Base-by-base conservation (phyloP, 1,140 invertebrate genomes). In the Nixonia krombeini region DNA sequence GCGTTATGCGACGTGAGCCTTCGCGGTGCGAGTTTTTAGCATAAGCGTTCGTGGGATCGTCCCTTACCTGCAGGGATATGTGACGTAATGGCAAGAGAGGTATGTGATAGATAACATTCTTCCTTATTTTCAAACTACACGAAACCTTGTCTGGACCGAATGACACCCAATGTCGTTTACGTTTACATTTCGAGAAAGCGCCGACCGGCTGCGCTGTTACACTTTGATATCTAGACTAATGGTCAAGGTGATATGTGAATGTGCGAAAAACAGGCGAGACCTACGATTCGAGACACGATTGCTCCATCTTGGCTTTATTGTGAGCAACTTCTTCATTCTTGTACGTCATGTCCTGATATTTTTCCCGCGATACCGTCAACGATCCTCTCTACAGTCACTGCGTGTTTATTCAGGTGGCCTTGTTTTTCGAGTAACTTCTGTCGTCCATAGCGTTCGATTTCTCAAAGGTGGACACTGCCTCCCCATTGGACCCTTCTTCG, bases 71-170 rank as follows among this genome's bases (percentile, higher is more conserved):
- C 79, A 80, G 80, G 84, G 85, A 85, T 81, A 87, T 87, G 66
- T 69, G 86, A 85, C 84, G 83, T 87, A 84, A 87, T 86, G 85
- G 84, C 85, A 85, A 86, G 85, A 86, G 85, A 87, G 84, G 86
- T 86, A 83, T 40, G 78, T 62, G 49, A 58, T 49, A 29, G 13
- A 29, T 41, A 25, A 25, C 45, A 18, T 52, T 18, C 45, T 6
- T 21, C 6, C 21, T 21, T 21, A 21, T 21, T 3, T 21, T 21
- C 21, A 21, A 21, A 21, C 15, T 9, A 5, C 8, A 17, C 12
- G 10, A n/a, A 29, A 25, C n/a, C 35, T 26, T n/a, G 0, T 5
- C 4, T 6, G 16, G 21, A 10, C 18, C 15, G 12, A 26, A 45
- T 29, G n/a, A n/a, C n/a, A n/a, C 42, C 26, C 26, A 18, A 35